A percentile compares a stretch with the other conserved stretches of the same genome.
Evolutionary conservation across 2,888 invertebrate species (phyloP).

Genomic region (Allophyes oxyacanthae): DNA sequence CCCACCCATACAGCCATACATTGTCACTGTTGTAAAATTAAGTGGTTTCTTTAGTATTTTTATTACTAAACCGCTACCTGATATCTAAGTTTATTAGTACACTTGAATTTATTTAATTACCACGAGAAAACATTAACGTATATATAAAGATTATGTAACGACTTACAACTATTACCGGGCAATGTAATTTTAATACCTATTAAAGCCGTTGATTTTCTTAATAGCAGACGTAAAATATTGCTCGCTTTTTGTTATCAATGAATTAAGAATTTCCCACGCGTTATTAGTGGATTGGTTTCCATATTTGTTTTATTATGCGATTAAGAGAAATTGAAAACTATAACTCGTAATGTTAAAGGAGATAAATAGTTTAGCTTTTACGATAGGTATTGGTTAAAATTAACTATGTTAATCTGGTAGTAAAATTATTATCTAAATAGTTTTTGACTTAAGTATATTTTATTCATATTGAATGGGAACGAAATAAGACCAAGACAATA

Average conservation of each 20-base stretch:
- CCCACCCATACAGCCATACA: slow-evolving; percentile 80
- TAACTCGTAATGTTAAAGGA: slow-evolving; percentile 32
- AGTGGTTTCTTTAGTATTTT: slow-evolving; percentile 72
- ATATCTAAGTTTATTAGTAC: slow-evolving; percentile 64
- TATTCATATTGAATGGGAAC: too few species aligned
- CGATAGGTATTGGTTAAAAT: slow-evolving; percentile 24
- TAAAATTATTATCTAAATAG: slow-evolving; percentile 24
- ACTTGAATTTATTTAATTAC: slow-evolving; percentile 64
- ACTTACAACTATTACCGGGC: slow-evolving; percentile 21
- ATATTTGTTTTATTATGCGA: slow-evolving; percentile 8
- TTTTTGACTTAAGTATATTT: background rate
- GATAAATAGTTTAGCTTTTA: slow-evolving; percentile 37
- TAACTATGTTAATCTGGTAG: slow-evolving; percentile 9
- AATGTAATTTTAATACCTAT: slow-evolving; percentile 34
- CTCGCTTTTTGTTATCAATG: slow-evolving; percentile 18
- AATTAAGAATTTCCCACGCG: slow-evolving; percentile 47
- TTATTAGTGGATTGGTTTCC: slow-evolving; percentile 21
- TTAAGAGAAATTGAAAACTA: slow-evolving; percentile 25
- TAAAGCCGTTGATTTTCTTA: slow-evolving; percentile 26
- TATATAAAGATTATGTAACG: slow-evolving; percentile 49
- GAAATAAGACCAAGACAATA: too few species aligned
- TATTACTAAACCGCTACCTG: slow-evolving; percentile 70
- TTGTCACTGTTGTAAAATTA: slow-evolving; percentile 76
- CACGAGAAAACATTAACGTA: slow-evolving; percentile 51
- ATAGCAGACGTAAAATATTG: slow-evolving; percentile 21